Base-by-base conservation (phyloP, 2,797 vertebrate genomes). In the Crenuchus spilurus region DNA sequence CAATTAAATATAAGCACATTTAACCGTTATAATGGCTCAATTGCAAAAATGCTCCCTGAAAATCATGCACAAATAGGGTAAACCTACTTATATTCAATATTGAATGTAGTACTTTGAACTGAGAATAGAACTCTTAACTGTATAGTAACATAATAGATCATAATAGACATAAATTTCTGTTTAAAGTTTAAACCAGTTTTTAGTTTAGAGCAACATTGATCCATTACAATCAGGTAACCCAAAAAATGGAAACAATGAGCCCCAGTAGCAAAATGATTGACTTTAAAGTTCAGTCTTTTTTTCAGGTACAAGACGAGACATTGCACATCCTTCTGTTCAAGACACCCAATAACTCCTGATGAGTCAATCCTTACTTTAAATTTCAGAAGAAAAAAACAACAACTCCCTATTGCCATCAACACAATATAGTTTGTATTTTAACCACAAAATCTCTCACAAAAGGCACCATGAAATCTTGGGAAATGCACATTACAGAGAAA, bases 391-490 rank as follows among this genome's bases (percentile, higher is more conserved):
- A 58, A 35, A 78, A 57, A 71, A 70, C 80, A 66, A 62, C 71
- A 22, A 77, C n/a, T 60, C 33, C 66, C 42, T 2, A 60, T 33
- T 58, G 63, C 76, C 75, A 82, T 74, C 64, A 13, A 62, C 58
- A 61, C 22, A 85, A 81, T 81, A 51, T 48, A 78, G 78, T 33
- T 80, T 81, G 67, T 74, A 80, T 81, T 52, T 81, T 79, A 70
- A 78, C 75, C 72, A 83, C 72, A 70, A 86, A 84, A 80, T 75
- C 83, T 85, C 82, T 86, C 69, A 73, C 81, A 84, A 91, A 93
- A 93, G 90, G 92, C 93, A 92, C 90, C 86, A 83, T 88, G 82
- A 89, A 88, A 54, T 42, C 57, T 57, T 30, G 58, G 60, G 72
- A 79, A 77, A 74, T 60, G 70, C 58, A 61, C 76, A 75, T 55